Evolutionary conservation across 2,888 invertebrate genomes (phyloP), one percentile per base, ranked within the genome.

Genomic region (Harpagoxenus sublaevis): DNA sequence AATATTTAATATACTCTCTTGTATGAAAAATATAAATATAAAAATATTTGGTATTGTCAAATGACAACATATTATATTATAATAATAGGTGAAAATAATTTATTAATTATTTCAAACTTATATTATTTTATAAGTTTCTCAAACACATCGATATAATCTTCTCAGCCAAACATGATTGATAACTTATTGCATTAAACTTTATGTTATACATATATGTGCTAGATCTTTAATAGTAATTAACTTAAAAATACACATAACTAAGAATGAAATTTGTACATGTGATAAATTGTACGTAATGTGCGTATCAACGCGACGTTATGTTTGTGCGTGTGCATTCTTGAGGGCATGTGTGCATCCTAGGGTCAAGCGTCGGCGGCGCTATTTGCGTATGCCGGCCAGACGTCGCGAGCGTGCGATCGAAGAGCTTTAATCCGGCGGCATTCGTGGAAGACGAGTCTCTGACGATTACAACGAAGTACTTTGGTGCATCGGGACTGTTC

Each of bases 401-500:
- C 78, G 53, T 77, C 55, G 45, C 79, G 79, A 48, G 48, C 79
- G 35, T 39, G 39, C 77, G 65, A 77, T 65, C 79, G 82, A 53
- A 65, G 74, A 70, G 71, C 79, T 84, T 79, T 86, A 84, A 86
- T 86, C 79, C 86, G 86, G 70, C 84, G 84, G 84, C 73, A 86
- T 84, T 81, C 77, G 77, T 84, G 82, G 85, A 85, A 85, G 83
- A 85, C 74, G 65, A 70, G 75, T 57, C 60, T 66, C 83, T 71
- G 77, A 75, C 63, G 87, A 86, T 86, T 87, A 84, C 83, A 42
- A 63, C 83, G 48, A 77, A 83, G 83, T 83, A 83, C 81, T 81
- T 53, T 53, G 73, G 66, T 66, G 42, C 70, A 66, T 70, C 83
- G 81, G 62, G 78, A 78, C 73, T 65, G 81, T 81, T 82, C 82